Conservation (phyloP, 1,140 invertebrate species). For the Hypothenemus hampei region DNA sequence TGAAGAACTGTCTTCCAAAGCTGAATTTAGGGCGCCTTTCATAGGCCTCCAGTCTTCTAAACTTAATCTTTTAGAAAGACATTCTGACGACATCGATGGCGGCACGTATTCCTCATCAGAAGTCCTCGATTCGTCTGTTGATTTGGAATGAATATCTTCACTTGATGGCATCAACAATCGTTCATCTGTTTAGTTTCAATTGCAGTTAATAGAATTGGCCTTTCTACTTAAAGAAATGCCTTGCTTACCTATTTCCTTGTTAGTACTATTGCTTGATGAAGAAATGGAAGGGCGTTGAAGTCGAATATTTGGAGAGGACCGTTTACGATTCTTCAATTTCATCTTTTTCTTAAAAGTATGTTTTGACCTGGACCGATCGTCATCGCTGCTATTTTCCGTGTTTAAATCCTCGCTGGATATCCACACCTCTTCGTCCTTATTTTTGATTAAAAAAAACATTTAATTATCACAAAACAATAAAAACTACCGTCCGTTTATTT, state of each 20-base stretch:
- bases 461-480: not conserved
- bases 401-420: conserved; percentile 36
- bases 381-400: conserved; percentile 35
- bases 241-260: too few relatives aligned
- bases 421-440: conserved; percentile 31
- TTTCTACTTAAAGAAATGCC: too few relatives aligned
- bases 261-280: too few relatives aligned
- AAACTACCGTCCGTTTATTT: not conserved
- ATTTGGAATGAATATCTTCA: conserved; percentile 10
- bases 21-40: conserved; percentile 16
- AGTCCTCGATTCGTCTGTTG: conserved; percentile 20
- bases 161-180: conserved; percentile 3
- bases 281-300: conserved; percentile 21
- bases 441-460: not conserved
- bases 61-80: conserved; percentile 14
- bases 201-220: too few relatives aligned
- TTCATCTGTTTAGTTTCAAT: too few relatives aligned
- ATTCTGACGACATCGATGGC: conserved; percentile 4
- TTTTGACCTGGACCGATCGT: conserved; percentile 19
- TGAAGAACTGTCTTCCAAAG: conserved; percentile 3
- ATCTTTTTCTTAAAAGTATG: conserved; percentile 13
- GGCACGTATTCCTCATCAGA: conserved; percentile 15
- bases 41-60: conserved; percentile 24
- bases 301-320: conserved; percentile 16
- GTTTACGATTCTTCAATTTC: conserved; percentile 19